A percentile compares a stretch with the other conserved stretches of the same genome.
phyloP scores from a whole-genome alignment of 2,113 vertebrate species.

The Eolophus roseicapilla region DNA sequence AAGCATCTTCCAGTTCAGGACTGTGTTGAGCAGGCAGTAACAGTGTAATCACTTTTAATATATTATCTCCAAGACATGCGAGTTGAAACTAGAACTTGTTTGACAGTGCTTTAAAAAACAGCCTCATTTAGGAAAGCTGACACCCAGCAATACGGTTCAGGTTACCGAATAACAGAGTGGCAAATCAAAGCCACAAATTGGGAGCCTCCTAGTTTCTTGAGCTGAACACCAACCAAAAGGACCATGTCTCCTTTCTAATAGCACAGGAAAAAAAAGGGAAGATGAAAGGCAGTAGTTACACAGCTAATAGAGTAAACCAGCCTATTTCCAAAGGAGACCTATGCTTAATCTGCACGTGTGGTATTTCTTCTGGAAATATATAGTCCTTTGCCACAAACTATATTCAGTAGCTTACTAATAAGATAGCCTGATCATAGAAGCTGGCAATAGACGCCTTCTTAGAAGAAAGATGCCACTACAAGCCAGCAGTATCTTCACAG shows the following conservation, averaged over 20 bases:
- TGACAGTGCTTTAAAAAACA: neutral
- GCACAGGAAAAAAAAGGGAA: neutral
- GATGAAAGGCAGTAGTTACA: neutral
- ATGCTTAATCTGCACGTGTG: neutral
- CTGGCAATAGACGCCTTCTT: neutral
- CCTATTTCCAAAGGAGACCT: neutral
- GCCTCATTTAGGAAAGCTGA: neutral
- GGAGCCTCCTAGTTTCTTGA: neutral
- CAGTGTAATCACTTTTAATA: neutral
- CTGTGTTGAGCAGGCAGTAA: neutral
- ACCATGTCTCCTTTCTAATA: fast-evolving
- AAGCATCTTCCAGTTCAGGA: neutral
- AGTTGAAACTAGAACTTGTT: neutral
- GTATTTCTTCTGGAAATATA: neutral
- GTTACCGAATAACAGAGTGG: neutral
- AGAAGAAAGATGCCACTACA: neutral
- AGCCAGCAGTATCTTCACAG: neutral
- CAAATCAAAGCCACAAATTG: neutral
- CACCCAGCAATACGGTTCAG: neutral
- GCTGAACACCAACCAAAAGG: neutral
- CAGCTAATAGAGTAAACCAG: neutral
- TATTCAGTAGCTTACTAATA: neutral
- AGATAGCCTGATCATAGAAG: neutral
- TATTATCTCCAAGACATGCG: neutral
- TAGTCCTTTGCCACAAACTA: neutral